Evolutionary conservation across 2,888 invertebrate species (phyloP).

Genomic region (Griposia aprilina): DNA sequence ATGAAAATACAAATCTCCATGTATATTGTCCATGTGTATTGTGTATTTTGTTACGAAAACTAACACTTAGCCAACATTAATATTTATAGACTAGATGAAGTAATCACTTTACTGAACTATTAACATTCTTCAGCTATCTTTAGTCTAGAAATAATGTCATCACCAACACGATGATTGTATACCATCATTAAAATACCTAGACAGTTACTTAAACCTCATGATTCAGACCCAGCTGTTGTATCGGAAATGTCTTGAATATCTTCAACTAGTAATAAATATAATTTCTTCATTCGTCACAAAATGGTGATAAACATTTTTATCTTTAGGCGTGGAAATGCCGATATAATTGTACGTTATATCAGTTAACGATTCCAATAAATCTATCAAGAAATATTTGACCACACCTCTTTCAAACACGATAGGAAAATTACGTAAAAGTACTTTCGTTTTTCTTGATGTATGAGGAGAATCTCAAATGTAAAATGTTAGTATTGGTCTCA

Average conservation of each 20-base stretch:
- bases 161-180: conserved; percentile 6
- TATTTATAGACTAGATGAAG: not conserved
- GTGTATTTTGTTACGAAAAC: not conserved
- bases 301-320: conserved; percentile 17
- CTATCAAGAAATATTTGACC: conserved; percentile 27
- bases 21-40: not conserved
- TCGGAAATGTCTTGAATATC: conserved; percentile 54
- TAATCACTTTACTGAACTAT: conserved; percentile 16
- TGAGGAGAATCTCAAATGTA: conserved; percentile 37
- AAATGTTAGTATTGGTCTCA: conserved; percentile 32
- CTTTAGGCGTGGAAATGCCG: conserved; percentile 24
- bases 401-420: conserved; percentile 14
- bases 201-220: conserved; percentile 29
- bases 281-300: conserved; percentile 28
- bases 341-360: conserved; percentile 48
- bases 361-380: conserved; percentile 18
- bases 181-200: conserved; percentile 47
- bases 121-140: conserved; percentile 32
- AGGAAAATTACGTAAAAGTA: conserved; percentile 44
- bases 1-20: not conserved
- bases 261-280: not conserved
- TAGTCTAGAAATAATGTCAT: conserved; percentile 24
- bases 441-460: conserved; percentile 48
- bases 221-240: conserved; percentile 45
- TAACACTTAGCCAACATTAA: not conserved